phyloP scores from a whole-genome alignment of 2,113 vertebrate genomes.

The Chionodraco myersi region DNA sequence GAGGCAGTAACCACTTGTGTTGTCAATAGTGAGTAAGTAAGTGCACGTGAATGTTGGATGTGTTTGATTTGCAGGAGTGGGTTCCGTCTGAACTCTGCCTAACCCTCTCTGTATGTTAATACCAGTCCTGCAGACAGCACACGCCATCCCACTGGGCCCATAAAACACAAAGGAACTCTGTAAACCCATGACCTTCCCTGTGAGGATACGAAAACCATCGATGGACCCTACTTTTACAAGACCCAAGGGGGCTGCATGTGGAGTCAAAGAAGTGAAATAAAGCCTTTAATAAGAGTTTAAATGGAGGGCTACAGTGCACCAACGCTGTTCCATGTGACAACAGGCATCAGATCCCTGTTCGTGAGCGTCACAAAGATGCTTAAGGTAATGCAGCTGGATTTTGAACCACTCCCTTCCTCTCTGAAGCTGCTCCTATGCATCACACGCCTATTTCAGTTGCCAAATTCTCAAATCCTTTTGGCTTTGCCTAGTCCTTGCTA shows the following conservation, averaged over 20 bases:
- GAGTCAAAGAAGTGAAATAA: slow-evolving; percentile 65
- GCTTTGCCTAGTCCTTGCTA: slow-evolving; percentile 21
- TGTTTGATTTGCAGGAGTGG: slow-evolving; percentile 75
- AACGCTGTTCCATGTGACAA: slow-evolving; percentile 38
- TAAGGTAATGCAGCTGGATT: slow-evolving; percentile 21
- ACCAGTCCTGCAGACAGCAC: slow-evolving; percentile 59
- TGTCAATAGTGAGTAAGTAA: slow-evolving; percentile 52
- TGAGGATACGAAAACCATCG: slow-evolving; percentile 78
- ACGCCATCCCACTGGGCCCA: slow-evolving; percentile 60
- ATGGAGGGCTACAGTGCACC: slow-evolving; percentile 37
- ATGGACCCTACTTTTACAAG: slow-evolving; percentile 68
- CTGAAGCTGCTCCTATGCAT: slow-evolving; percentile 26
- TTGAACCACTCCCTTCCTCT: slow-evolving; percentile 42
- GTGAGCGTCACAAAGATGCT: slow-evolving; percentile 26
- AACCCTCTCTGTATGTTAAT: slow-evolving; percentile 75
- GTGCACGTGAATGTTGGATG: slow-evolving; percentile 50
- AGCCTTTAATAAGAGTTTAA: slow-evolving; percentile 68
- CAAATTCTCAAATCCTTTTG: not conserved
- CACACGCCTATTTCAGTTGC: slow-evolving; percentile 6
- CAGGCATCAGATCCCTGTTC: slow-evolving; percentile 33
- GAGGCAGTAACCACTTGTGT: slow-evolving; percentile 70
- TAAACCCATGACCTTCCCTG: slow-evolving; percentile 76
- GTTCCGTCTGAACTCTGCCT: slow-evolving; percentile 77
- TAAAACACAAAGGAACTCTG: slow-evolving; percentile 80
- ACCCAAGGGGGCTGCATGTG: slow-evolving; percentile 63